Conservation (phyloP, 2,113 vertebrate genomes). For the Nothocercus nigrocapillus region DNA sequence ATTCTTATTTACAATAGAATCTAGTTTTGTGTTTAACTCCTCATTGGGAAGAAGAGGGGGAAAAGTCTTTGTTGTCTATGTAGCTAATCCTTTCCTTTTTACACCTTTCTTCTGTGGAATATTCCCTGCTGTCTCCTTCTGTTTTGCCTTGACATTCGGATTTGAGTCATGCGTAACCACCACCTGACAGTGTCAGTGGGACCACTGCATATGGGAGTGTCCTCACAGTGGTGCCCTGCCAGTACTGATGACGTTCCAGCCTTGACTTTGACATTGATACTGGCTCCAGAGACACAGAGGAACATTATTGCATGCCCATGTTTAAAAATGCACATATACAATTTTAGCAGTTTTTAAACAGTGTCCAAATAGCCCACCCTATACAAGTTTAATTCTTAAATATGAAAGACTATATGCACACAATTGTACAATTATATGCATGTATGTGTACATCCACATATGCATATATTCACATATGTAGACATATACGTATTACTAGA, state of each 20-base stretch:
- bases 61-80: neutral
- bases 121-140: conserved; percentile 66
- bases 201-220: neutral
- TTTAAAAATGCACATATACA: neutral
- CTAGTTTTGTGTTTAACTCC: neutral
- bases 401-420: too few species aligned
- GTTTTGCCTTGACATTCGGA: conserved; percentile 46
- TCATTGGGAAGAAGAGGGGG: neutral
- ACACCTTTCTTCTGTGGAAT: neutral
- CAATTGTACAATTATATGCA: too few species aligned
- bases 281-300: neutral
- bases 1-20: neutral
- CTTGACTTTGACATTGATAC: conserved; percentile 34
- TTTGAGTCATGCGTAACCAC: conserved; percentile 38
- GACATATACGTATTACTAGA: neutral
- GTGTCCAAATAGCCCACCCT: neutral
- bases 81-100: neutral
- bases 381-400: neutral
- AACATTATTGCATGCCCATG: neutral
- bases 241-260: conserved; percentile 36
- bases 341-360: neutral
- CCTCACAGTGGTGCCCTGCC: conserved; percentile 44
- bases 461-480: neutral
- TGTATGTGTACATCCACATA: neutral
- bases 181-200: conserved; percentile 75